These are phyloP conservation scores for Balaenoptera acutorostrata DNA, from an alignment of 2,113 vertebrate genomes.

Conservation along the genomic window DNA sequence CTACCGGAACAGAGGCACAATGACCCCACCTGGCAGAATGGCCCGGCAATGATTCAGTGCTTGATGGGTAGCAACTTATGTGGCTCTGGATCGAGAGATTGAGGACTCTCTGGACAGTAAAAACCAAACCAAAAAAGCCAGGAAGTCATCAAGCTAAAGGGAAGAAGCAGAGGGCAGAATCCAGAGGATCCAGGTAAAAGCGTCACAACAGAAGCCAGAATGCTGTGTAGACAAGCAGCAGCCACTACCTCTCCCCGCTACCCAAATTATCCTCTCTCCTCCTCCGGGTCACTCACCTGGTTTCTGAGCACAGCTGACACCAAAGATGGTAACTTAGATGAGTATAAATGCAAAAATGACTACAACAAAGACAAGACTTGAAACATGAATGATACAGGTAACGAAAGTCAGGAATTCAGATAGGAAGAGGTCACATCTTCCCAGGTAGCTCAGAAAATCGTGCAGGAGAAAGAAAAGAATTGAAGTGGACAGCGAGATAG, in stretches of 20 bases:
- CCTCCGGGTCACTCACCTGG: neutral
- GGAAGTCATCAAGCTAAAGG: neutral
- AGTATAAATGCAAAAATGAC: neutral
- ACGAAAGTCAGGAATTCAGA: neutral
- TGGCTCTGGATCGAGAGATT: neutral
- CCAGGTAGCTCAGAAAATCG: neutral
- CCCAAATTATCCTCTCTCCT: neutral
- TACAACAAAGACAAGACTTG: neutral
- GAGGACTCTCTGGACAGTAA: neutral
- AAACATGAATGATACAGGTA: neutral
- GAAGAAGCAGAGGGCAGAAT: neutral
- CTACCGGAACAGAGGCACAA: neutral
- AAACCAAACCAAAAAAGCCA: neutral
- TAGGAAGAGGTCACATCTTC: neutral
- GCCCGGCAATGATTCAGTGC: neutral
- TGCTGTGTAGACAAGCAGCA: neutral
- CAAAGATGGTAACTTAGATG: neutral
- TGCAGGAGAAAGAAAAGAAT: neutral
- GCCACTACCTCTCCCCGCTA: neutral
- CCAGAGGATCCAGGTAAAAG: neutral
- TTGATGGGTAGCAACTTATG: neutral
- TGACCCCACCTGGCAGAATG: neutral
- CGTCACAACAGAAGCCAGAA: neutral
- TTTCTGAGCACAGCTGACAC: neutral
- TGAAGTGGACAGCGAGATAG: neutral